A percentile compares a stretch with the other conserved stretches of the same genome.
phyloP scores from a whole-genome alignment of 2,113 vertebrate species.

The Stomatorhinus ivindoensis region DNA sequence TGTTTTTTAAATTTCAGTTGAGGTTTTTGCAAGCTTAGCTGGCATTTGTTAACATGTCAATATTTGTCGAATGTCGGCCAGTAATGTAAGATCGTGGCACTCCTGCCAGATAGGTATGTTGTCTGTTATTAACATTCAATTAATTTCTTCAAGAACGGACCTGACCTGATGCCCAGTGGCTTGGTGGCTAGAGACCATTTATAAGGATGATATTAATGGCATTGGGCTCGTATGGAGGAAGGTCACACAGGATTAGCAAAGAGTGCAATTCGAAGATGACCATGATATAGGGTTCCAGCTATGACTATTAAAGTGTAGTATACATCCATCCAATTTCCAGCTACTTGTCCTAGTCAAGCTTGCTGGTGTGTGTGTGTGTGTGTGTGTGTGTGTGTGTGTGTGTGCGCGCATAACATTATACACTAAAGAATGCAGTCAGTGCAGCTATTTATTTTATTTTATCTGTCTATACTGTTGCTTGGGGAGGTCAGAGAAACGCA shows the following conservation, averaged over 20 bases:
- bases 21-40: not conserved
- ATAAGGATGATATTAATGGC: not conserved
- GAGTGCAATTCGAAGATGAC: not conserved
- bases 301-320: not conserved
- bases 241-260: not conserved
- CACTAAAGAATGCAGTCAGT: not conserved
- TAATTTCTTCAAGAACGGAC: not conserved
- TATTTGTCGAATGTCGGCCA: not conserved
- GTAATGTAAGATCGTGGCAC: not conserved
- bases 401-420: not conserved
- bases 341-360: not conserved
- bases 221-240: not conserved
- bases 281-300: not conserved
- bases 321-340: not conserved
- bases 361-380: not conserved
- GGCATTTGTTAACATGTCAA: not conserved
- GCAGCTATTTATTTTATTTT: not conserved
- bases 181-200: not conserved
- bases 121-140: not conserved
- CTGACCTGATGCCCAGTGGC: not conserved
- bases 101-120: not conserved
- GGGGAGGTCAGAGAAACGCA: not conserved
- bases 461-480: not conserved
- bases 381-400: not conserved
- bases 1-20: not conserved